Conservation (phyloP, 2,113 vertebrate genomes). For the Stercorarius parasiticus region DNA sequence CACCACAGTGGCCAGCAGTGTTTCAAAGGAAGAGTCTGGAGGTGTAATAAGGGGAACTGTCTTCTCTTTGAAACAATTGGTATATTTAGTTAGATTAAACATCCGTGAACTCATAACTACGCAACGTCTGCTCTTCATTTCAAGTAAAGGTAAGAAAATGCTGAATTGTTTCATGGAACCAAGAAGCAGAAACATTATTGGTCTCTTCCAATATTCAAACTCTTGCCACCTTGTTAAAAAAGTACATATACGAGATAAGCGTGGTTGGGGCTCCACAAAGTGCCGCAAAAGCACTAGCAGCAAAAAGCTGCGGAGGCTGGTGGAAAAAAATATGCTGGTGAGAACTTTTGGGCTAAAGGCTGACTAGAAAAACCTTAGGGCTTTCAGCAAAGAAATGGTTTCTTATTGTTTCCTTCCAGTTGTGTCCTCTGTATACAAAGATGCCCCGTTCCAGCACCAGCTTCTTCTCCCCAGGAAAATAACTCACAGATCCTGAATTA, state of each 20-base stretch:
- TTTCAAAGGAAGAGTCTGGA: not conserved
- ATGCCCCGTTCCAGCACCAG: not conserved
- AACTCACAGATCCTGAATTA: not conserved
- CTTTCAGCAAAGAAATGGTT: not conserved
- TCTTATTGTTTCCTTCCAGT: not conserved
- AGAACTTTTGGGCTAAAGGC: not conserved
- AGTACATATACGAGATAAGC: not conserved
- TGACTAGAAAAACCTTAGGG: not conserved
- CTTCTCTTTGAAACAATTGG: not conserved
- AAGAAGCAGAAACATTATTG: not conserved
- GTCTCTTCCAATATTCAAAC: not conserved
- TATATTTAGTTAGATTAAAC: not conserved
- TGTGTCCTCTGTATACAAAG: not conserved
- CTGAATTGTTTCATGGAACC: not conserved
- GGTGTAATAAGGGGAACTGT: not conserved
- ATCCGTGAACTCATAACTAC: not conserved
- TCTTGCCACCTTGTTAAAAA: not conserved
- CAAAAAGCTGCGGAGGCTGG: not conserved
- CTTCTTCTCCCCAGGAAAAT: not conserved
- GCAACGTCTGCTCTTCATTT: not conserved
- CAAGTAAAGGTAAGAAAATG: not conserved
- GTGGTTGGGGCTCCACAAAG: not conserved
- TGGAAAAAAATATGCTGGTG: not conserved
- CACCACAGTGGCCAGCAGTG: not conserved
- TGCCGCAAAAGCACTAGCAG: not conserved